These are phyloP conservation scores for Drosophila nr. medialis DNA, from an alignment of 2,888 invertebrate species.

Conservation along the genomic window DNA sequence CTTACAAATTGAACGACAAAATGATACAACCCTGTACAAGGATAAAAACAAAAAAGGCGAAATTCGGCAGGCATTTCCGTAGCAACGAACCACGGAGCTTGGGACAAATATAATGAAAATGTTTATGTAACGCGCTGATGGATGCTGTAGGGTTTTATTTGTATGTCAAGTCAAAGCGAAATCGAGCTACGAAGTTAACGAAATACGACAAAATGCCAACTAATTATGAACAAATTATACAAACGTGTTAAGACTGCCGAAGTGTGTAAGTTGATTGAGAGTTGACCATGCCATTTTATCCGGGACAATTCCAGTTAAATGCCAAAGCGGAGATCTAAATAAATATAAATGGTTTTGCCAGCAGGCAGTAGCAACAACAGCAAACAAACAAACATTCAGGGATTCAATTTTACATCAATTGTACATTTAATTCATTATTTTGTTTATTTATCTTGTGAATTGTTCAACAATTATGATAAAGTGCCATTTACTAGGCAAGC, in stretches of 20 bases:
- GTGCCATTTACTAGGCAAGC: slow-evolving; percentile 21
- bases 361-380: neutral
- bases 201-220: slow-evolving; percentile 23
- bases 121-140: slow-evolving; percentile 42
- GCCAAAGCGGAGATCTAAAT: neutral
- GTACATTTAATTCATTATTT: slow-evolving; percentile 34
- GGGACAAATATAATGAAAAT: slow-evolving; percentile 56
- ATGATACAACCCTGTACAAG: neutral
- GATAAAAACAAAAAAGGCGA: slow-evolving; percentile 10
- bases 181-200: slow-evolving; percentile 15
- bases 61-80: slow-evolving; percentile 56
- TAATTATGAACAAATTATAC: slow-evolving; percentile 51
- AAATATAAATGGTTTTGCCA: slow-evolving; percentile 5
- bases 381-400: neutral
- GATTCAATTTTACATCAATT: slow-evolving; percentile 24
- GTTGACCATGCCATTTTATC: neutral
- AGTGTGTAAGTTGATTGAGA: slow-evolving; percentile 32
- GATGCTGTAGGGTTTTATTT: slow-evolving; percentile 5
- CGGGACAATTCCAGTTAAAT: neutral
- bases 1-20: neutral
- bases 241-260: slow-evolving; percentile 21
- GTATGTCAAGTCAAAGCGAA: slow-evolving; percentile 4
- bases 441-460: slow-evolving; percentile 3
- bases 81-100: slow-evolving; percentile 51
- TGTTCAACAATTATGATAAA: slow-evolving; percentile 18